phyloP scores from a whole-genome alignment of 1,140 invertebrate genomes.

The Rhynchophorus ferrugineus region DNA sequence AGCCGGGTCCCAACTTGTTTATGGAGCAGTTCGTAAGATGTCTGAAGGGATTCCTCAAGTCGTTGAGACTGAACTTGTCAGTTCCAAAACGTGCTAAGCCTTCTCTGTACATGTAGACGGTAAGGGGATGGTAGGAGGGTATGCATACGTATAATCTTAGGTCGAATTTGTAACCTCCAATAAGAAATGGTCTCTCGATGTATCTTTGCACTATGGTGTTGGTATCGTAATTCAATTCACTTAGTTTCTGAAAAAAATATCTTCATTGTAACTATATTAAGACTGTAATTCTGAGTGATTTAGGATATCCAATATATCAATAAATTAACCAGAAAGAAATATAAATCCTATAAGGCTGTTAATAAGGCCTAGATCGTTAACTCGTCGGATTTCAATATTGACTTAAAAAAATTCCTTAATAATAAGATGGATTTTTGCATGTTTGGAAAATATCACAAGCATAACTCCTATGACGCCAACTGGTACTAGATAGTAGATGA shows the following conservation, averaged over 20 bases:
- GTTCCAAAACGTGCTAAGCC: conserved; percentile 76
- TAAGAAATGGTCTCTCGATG: conserved; percentile 75
- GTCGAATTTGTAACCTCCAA: conserved; percentile 85
- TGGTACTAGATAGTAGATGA: too few species aligned
- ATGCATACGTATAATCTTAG: conserved; percentile 77
- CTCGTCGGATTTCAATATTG: too few species aligned
- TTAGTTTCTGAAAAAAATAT: conserved; percentile 55
- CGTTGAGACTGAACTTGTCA: conserved; percentile 74
- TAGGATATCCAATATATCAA: too few species aligned
- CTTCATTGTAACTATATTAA: background rate
- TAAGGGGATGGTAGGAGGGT: conserved; percentile 71
- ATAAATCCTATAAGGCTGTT: too few species aligned
- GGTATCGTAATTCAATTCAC: conserved; percentile 64
- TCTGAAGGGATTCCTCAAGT: conserved; percentile 76
- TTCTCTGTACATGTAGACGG: conserved; percentile 75
- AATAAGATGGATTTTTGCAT: too few species aligned
- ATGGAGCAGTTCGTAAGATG: conserved; percentile 85
- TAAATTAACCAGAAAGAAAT: too few species aligned
- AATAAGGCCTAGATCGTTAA: too few species aligned
- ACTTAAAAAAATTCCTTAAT: too few species aligned
- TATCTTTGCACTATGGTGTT: conserved; percentile 74
- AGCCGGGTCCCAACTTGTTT: conserved; percentile 72
- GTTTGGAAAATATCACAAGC: too few species aligned
- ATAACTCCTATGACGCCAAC: too few species aligned
- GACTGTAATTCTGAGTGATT: too few species aligned